Evolutionary conservation across 1,140 invertebrate species (phyloP), one percentile per base, ranked within the genome.

Genomic region (Atopsyche davidsoni): DNA sequence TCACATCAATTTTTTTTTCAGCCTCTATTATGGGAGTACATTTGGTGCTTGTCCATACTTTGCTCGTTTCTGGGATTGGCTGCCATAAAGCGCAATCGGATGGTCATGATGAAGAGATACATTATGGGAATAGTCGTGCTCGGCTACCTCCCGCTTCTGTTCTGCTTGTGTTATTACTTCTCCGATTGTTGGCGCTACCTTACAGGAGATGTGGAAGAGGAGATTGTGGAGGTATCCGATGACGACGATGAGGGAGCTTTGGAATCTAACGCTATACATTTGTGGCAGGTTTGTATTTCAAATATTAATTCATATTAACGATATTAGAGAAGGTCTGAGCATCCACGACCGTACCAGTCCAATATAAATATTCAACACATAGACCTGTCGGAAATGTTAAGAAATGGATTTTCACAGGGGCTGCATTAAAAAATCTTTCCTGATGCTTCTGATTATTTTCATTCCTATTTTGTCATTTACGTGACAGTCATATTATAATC

Each of bases 11-110:
- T 41, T 58, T 48, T 61, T 54, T 77, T 73, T 50, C 63, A 89
- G 81, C 89, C 91, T 19, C 65, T 89, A 21, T 79, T 82, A 70
- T 98, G 94, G 93, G 93, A 98, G 73, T 97, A 93, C 65, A 79
- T 91, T 55, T 98, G 94, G 94, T 84, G 89, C 57, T 72, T 82
- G 2, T 94, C 91, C 58, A 69, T 95, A 43, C 66, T 92, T n/a
- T 76, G 90, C 28, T 87, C 88, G 32, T 86, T 94, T 65, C 65
- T 94, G 19, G 92, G 86, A n/a, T 72, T 96, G 18, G 82, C 86
- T 25, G 87, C 93, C 14, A 81, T 92, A 55, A 83, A 87, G 58
- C 83, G 80, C 56, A 98, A 96, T 69, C 83, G 83, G 62, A 78
- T 86, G 23, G 75, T 79, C 38, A 78, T 84, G 1, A 78, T 98